Base-by-base conservation (phyloP, 2,113 vertebrate species). In the Ptychochromis oligacanthus region DNA sequence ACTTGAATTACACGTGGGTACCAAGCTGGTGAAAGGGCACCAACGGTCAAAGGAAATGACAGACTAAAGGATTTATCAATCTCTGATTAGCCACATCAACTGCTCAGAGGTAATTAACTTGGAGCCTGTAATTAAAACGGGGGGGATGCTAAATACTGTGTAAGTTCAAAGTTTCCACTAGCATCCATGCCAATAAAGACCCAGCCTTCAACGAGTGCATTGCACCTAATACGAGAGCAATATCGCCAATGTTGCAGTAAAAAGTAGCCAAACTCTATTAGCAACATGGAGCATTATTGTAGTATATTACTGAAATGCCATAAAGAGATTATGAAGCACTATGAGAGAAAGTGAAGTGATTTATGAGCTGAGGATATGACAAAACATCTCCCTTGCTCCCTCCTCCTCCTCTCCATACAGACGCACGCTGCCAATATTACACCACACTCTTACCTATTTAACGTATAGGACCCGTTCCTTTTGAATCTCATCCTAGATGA, bases 401-500 rank as follows among this genome's bases (percentile, higher is more conserved):
- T 13, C 28, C 81, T 12, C 57, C 15, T 54, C 9, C 46, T 22
- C 56, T 14, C 24, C 74, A 38, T 20, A 43, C 55, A 59, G 24
- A 83, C 13, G 38, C 55, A 82, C 75, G 74, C 64, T 58, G 31
- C 80, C 2, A 49, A n/a, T 84, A 36, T 46, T 6, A 40, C 70
- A 34, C 22, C 54, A 70, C 75, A 24, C 61, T 78, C 90, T 92
- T 89, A 95, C 94, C 94, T 87, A 93, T 94, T 94, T 7, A 95
- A 85, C 57, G 94, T 95, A 79, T 95, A 95, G 75, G 94, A 95
- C 5, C 93, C 94, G 90, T 95, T 95, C 86, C 94, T 75, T 79
- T 94, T 94, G 65, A 95, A 95, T 92, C 94, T 93, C 94, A 95
- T 95, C 90, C 92, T 94, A 91, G 92, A 93, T 88, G 92, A 91